Evolutionary conservation across 2,113 vertebrate species (phyloP).

Genomic region (Oxygymnocypris stewartii): DNA sequence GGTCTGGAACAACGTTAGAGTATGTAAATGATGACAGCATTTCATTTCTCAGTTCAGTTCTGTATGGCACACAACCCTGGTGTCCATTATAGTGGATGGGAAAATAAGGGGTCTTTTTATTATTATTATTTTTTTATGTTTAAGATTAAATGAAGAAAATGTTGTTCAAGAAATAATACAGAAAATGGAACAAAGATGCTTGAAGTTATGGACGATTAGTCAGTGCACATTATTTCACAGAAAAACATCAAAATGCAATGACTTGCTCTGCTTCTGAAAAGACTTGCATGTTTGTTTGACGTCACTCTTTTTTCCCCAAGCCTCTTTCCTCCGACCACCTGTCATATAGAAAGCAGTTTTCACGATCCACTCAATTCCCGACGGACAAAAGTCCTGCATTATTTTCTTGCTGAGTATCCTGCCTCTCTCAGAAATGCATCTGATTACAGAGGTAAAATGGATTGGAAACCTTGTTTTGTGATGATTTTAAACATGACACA

Average conservation of each 20-base stretch:
- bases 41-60: background rate
- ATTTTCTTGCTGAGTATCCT: background rate
- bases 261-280: background rate
- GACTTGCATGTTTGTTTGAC: background rate
- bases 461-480: background rate
- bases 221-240: background rate
- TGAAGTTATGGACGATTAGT: background rate
- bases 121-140: background rate
- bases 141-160: background rate
- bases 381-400: background rate
- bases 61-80: background rate
- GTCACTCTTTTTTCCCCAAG: background rate
- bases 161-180: background rate
- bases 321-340: background rate
- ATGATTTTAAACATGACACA: background rate
- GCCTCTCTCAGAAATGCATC: background rate
- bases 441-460: constrained; percentile 1
- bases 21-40: background rate
- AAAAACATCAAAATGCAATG: background rate
- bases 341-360: constrained; percentile 7
- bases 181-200: background rate
- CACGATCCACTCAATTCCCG: background rate
- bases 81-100: background rate
- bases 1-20: background rate
- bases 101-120: background rate